Conservation (phyloP, 2,797 vertebrate species). For the Danio tinwini region DNA sequence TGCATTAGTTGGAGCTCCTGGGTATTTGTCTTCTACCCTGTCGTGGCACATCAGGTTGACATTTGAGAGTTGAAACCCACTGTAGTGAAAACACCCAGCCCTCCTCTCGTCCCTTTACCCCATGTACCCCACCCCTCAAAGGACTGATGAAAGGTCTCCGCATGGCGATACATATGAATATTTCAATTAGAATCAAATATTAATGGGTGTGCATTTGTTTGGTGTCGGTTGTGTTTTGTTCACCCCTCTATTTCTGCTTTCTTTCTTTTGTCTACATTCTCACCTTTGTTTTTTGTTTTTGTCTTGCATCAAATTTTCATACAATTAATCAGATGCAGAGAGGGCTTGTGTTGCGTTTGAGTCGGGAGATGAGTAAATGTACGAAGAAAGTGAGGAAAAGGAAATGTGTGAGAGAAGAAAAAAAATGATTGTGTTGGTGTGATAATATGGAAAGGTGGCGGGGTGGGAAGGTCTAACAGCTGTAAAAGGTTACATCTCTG, state of each 20-base stretch:
- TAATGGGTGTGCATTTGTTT: slow-evolving; percentile 72
- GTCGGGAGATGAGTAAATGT: not conserved
- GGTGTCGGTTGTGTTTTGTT: slow-evolving; percentile 53
- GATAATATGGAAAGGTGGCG: slow-evolving; percentile 42
- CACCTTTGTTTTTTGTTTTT: slow-evolving; percentile 35
- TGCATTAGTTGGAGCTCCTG: slow-evolving; percentile 75
- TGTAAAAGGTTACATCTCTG: slow-evolving; percentile 73
- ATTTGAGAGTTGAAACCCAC: slow-evolving; percentile 73
- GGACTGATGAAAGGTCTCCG: slow-evolving; percentile 82
- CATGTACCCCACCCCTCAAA: slow-evolving; percentile 69
- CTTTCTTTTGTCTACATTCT: slow-evolving; percentile 24
- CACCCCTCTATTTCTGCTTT: slow-evolving; percentile 20
- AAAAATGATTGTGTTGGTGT: slow-evolving; percentile 31
- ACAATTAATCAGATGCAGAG: slow-evolving; percentile 29
- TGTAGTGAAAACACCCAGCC: slow-evolving; percentile 65
- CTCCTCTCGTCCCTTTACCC: slow-evolving; percentile 62
- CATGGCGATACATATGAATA: slow-evolving; percentile 85
- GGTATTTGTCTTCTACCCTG: slow-evolving; percentile 68
- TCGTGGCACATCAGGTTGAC: slow-evolving; percentile 65
- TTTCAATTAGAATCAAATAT: slow-evolving; percentile 91
- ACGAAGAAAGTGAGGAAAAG: slow-evolving; percentile 29
- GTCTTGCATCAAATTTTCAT: slow-evolving; percentile 43
- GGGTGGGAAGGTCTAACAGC: slow-evolving; percentile 57
- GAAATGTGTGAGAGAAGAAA: slow-evolving; percentile 29
- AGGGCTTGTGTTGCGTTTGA: not conserved